Conservation (phyloP, 2,113 vertebrate species). For the Rhinopomastus cyanomelas region DNA sequence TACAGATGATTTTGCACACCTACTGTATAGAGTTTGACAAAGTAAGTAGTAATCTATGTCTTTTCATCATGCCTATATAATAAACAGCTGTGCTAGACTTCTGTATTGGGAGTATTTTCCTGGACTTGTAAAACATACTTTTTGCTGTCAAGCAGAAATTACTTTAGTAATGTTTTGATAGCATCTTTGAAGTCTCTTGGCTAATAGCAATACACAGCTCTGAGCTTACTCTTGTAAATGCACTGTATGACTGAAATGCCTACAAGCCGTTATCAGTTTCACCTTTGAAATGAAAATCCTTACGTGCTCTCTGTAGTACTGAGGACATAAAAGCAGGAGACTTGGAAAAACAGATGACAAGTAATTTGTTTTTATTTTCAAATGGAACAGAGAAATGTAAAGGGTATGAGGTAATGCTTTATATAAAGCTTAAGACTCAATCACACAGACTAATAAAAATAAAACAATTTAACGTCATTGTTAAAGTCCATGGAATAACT, state of each 20-base stretch:
- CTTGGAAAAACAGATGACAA: not conserved
- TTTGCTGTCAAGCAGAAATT: not conserved
- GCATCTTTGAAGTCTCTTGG: not conserved
- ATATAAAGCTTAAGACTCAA: not conserved
- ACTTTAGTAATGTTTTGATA: not conserved
- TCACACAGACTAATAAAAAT: not conserved
- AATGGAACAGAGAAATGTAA: not conserved
- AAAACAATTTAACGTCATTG: not conserved
- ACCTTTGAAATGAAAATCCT: not conserved
- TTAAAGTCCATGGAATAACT: not conserved
- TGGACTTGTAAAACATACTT: not conserved
- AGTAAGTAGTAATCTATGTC: not conserved
- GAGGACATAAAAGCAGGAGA: not conserved
- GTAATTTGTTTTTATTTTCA: not conserved
- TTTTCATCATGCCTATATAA: not conserved
- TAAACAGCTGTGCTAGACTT: not conserved
- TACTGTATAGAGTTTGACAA: not conserved
- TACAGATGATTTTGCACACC: not conserved
- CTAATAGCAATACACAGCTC: not conserved
- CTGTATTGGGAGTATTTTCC: not conserved
- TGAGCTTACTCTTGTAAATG: not conserved
- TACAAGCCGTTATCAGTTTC: not conserved
- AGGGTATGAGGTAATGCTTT: not conserved
- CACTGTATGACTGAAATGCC: not conserved
- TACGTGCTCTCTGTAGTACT: not conserved